phyloP scores from a whole-genome alignment of 2,888 invertebrate species.

The Dryobotodes eremita region DNA sequence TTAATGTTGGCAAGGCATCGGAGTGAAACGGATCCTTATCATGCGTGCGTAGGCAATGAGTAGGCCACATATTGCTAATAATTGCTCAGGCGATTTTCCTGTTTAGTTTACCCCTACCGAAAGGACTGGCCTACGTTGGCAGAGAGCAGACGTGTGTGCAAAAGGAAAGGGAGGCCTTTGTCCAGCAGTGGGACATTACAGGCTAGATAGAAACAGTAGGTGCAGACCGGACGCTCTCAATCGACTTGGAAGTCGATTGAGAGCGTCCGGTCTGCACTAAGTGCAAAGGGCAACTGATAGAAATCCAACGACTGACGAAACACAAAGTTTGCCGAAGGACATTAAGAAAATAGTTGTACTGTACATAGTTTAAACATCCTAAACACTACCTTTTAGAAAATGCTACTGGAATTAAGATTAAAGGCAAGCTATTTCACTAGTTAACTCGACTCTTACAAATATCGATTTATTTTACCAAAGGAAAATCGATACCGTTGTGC shows the following conservation, averaged over 20 bases:
- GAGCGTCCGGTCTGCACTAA: too few relatives aligned
- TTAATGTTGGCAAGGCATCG: slow-evolving; percentile 46
- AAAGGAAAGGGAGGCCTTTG: not conserved
- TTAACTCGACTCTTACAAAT: not conserved
- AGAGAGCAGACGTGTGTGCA: not conserved
- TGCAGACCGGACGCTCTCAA: too few relatives aligned
- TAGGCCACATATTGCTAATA: slow-evolving; percentile 29
- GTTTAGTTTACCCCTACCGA: not conserved
- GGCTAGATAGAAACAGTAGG: too few relatives aligned
- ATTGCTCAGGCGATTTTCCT: slow-evolving; percentile 10
- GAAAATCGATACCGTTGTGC: not conserved
- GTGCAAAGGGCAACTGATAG: too few relatives aligned
- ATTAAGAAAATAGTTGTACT: too few relatives aligned
- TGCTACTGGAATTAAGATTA: not conserved
- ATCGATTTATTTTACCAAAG: not conserved
- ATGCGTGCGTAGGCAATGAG: slow-evolving; percentile 36
- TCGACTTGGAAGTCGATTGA: too few relatives aligned
- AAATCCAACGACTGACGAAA: too few relatives aligned
- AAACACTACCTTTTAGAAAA: not conserved
- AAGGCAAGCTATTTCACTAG: not conserved
- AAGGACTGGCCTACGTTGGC: not conserved
- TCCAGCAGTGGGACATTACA: not conserved
- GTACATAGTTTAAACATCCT: not conserved
- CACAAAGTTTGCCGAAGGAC: too few relatives aligned
- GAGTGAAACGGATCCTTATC: slow-evolving; percentile 60